A percentile compares a stretch with the other conserved stretches of the same genome.
Evolutionary conservation across 2,797 vertebrate genomes (phyloP).

Genomic region (Thripadectes ignobilis): DNA sequence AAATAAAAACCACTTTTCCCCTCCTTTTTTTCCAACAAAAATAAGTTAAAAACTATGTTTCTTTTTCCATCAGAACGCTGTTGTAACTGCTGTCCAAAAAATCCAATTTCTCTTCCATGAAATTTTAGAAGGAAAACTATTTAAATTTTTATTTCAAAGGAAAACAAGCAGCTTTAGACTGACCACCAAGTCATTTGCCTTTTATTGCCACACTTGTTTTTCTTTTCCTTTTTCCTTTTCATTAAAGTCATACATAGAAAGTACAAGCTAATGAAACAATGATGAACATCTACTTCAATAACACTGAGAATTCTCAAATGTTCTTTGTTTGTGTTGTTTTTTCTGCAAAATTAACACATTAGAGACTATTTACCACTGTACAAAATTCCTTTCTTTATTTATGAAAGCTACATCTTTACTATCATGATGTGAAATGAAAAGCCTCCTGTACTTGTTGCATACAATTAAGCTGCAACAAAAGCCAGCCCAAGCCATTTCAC

Average conservation of each 20-base stretch:
- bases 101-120: rapidly evolving
- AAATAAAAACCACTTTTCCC: neutral
- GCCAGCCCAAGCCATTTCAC: constrained; percentile 91
- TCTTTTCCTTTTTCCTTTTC: constrained; percentile 23
- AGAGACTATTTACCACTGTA: constrained; percentile 88
- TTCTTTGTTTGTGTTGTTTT: constrained; percentile 80
- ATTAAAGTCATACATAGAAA: constrained; percentile 60
- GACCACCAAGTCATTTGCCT: neutral
- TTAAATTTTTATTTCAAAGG: neutral
- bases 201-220: neutral
- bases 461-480: constrained; percentile 93
- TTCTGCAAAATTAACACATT: constrained; percentile 86
- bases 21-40: neutral
- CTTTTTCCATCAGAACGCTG: neutral
- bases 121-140: neutral
- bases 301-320: constrained; percentile 56
- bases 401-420: constrained; percentile 89
- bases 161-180: neutral
- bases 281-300: constrained; percentile 64
- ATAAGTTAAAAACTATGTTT: neutral
- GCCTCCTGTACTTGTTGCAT: constrained; percentile 94
- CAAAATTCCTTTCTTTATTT: constrained; percentile 88
- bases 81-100: neutral
- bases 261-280: constrained; percentile 70
- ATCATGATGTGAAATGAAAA: constrained; percentile 89